These are phyloP conservation scores for Apis dorsata DNA, from an alignment of 1,140 invertebrate genomes.

Conservation along the genomic window DNA sequence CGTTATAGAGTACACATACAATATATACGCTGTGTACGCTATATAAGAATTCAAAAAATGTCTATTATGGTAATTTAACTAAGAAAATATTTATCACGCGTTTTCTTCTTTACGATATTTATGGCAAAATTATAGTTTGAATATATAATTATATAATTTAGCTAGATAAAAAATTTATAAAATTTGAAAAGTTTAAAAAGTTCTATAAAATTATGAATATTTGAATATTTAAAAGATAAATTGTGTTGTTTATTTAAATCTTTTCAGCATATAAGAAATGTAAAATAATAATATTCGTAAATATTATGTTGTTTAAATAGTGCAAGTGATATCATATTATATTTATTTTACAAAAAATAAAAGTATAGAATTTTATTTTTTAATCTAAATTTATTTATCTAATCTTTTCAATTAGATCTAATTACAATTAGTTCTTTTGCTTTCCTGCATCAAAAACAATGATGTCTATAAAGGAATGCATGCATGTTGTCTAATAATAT, in stretches of 20 bases:
- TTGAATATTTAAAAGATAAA: neutral
- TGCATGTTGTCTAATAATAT: conserved; percentile 36
- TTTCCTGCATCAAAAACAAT: neutral
- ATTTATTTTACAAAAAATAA: too few species aligned
- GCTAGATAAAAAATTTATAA: neutral
- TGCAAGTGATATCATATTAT: too few species aligned
- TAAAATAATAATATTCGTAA: too few species aligned
- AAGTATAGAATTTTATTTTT: too few species aligned
- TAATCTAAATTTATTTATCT: too few species aligned
- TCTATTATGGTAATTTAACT: neutral
- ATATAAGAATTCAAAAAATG: neutral
- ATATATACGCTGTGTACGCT: neutral
- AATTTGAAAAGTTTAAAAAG: neutral
- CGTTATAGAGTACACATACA: neutral
- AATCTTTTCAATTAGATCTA: too few species aligned
- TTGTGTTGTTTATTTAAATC: neutral
- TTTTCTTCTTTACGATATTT: neutral
- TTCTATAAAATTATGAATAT: neutral
- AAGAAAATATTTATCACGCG: neutral
- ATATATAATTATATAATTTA: neutral
- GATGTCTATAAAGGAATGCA: neutral
- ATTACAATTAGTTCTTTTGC: neutral
- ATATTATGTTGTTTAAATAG: too few species aligned
- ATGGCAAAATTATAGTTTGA: neutral
- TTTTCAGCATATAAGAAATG: neutral